Evolutionary conservation across 2,113 vertebrate genomes (phyloP), one percentile per base, ranked within the genome.

Genomic region (Podilymbus podiceps): DNA sequence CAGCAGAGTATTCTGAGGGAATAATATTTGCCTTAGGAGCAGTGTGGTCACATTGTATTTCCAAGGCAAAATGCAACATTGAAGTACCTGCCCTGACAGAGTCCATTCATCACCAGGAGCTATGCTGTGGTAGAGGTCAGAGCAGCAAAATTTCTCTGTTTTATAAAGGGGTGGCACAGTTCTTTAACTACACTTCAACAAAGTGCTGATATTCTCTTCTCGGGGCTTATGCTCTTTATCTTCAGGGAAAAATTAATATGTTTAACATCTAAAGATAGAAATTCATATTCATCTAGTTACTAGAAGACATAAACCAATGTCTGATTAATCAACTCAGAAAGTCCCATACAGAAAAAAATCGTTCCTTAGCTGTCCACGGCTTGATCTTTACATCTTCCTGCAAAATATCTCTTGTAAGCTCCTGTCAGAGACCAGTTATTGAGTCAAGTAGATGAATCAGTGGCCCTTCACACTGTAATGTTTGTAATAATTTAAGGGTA

Each of bases 21-120:
- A 87, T 90, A 95, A 78, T 78, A 91, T 93, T 96, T 93, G 76
- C 83, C 77, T 94, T 90, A 84, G 79, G 76, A 89, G 24, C 35
- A 81, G 9, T 38, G 35, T 72, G 67, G 46, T 92, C 89, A 79
- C 58, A 50, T 46, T 60, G 12, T 58, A 85, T 94, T 93, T 94
- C 62, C 53, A 95, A 31, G 15, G 49, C 52, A 89, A 40, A 86
- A 68, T 28, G 40, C 47, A 85, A 44, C 72, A 80, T 3, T 68
- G 60, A 72, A 50, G 58, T 78, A 94, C 83, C 83, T 90, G 58
- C 46, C 71, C 76, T 2, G 6, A 87, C 42, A 92, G 73, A 76
- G 62, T 89, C 95, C 58, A 76, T 95, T 84, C 83, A 58, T 87
- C 66, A 89, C 83, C 66, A 82, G 62, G 38, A 82, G 49, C 55